These are phyloP conservation scores for Pogonus chalceus DNA, from an alignment of 1,140 invertebrate species.

Conservation along the genomic window DNA sequence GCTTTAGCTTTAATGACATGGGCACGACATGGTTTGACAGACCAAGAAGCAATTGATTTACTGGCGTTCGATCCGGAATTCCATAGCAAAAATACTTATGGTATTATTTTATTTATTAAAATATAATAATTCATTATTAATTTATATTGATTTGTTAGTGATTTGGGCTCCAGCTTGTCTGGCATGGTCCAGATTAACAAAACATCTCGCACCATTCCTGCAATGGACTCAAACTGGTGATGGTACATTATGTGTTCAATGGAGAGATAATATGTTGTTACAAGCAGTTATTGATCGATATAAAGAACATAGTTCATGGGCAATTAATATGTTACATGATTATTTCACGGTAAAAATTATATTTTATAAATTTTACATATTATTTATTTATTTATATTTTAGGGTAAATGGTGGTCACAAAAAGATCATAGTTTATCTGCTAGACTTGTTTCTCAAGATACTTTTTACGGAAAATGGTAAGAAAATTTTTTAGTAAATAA, in stretches of 20 bases:
- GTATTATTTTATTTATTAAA: too few species aligned
- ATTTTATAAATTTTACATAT: neutral
- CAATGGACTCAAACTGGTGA: conserved; percentile 47
- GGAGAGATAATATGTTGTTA: conserved; percentile 45
- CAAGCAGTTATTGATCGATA: conserved; percentile 28
- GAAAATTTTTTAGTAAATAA: too few species aligned
- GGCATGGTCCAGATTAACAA: conserved; percentile 55
- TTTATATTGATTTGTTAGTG: conserved; percentile 32
- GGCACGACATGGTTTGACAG: conserved; percentile 57
- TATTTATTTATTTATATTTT: conserved; percentile 15
- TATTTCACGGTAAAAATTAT: conserved; percentile 40
- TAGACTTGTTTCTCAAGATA: conserved; percentile 30
- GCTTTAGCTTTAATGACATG: conserved; percentile 57
- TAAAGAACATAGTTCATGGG: conserved; percentile 34
- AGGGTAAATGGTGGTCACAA: conserved; percentile 33
- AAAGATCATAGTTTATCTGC: conserved; percentile 24
- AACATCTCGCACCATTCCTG: conserved; percentile 54
- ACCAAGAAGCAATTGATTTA: conserved; percentile 65
- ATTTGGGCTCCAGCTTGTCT: conserved; percentile 54
- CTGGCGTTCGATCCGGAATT: conserved; percentile 59
- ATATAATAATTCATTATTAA: conserved; percentile 30
- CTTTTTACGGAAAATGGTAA: conserved; percentile 45
- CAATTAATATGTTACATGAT: conserved; percentile 42
- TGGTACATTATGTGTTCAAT: conserved; percentile 49
- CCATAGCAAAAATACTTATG: conserved; percentile 50